A percentile compares a stretch with the other conserved stretches of the same genome.
These are phyloP conservation scores for Haliclona indistincta DNA, from an alignment of 37 sponge, comb jelly and placozoan species.

Conservation along the genomic window DNA sequence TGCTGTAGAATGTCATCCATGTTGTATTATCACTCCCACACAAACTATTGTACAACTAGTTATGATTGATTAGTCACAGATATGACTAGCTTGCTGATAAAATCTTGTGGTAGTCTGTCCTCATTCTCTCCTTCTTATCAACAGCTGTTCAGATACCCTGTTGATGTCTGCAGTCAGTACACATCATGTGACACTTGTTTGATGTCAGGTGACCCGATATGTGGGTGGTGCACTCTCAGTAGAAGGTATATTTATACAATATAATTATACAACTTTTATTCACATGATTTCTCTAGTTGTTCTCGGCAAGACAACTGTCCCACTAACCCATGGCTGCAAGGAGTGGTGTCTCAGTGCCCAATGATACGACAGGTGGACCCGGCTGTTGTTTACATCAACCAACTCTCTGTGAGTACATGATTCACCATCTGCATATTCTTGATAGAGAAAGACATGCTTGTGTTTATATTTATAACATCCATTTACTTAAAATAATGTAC, in stretches of 20 bases:
- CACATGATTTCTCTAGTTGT: slow-evolving; percentile 1
- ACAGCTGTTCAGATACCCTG: slow-evolving; percentile 63
- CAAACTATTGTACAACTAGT: too few relatives aligned
- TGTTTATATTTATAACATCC: too few relatives aligned
- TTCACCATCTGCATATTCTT: too few relatives aligned
- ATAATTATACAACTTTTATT: background rate
- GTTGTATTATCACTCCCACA: too few relatives aligned
- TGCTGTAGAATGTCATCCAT: too few relatives aligned
- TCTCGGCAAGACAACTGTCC: background rate
- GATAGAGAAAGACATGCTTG: too few relatives aligned
- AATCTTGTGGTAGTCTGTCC: background rate
- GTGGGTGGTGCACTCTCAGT: slow-evolving; percentile 89
- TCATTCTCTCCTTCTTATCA: background rate
- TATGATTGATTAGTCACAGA: too few relatives aligned
- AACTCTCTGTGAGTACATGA: too few relatives aligned
- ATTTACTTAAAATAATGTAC: too few relatives aligned
- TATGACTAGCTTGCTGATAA: too few relatives aligned
- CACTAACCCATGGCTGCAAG: background rate
- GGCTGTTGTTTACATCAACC: background rate
- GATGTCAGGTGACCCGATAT: slow-evolving; percentile 65
- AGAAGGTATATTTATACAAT: slow-evolving; percentile 23
- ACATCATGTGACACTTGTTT: slow-evolving; percentile 65
- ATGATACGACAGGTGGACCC: background rate
- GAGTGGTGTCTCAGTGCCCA: background rate
- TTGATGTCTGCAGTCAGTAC: slow-evolving; percentile 65